A percentile compares a stretch with the other conserved stretches of the same genome.
Conservation (phyloP, 2,888 invertebrate genomes). For the Ypsolopha scabrella region DNA sequence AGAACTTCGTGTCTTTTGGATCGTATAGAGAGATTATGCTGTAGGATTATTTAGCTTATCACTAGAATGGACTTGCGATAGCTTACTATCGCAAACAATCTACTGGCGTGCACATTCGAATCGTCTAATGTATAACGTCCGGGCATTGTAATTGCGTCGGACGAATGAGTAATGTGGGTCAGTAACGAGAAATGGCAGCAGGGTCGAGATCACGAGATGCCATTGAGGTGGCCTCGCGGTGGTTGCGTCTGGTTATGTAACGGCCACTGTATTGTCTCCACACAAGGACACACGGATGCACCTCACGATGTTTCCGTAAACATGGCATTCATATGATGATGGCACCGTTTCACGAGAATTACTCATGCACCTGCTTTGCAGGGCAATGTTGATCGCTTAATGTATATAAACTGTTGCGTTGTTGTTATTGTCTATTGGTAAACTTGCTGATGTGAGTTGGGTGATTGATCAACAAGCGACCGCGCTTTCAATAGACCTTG, state of each 20-base stretch:
- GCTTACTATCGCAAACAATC: conserved; percentile 2
- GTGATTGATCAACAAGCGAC: too few relatives aligned
- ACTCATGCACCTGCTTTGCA: too few relatives aligned
- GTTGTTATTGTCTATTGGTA: too few relatives aligned
- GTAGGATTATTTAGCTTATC: too few relatives aligned
- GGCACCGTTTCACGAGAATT: too few relatives aligned
- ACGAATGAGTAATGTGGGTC: conserved; percentile 60
- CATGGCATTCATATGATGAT: conserved; percentile 1
- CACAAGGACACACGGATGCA: conserved; percentile 16
- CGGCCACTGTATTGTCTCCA: conserved; percentile 43
- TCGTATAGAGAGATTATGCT: too few relatives aligned
- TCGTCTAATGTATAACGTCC: not conserved
- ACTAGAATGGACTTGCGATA: not conserved
- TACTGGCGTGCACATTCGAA: conserved; percentile 4
- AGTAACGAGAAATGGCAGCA: conserved; percentile 59
- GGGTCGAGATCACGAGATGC: conserved; percentile 50
- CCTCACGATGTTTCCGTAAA: conserved; percentile 8
- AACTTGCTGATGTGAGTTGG: too few relatives aligned
- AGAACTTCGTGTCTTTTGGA: too few relatives aligned
- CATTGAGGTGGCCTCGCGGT: conserved; percentile 43
- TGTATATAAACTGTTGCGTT: too few relatives aligned
- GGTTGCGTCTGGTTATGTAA: conserved; percentile 45
- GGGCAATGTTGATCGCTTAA: too few relatives aligned
- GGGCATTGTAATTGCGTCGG: conserved; percentile 46
- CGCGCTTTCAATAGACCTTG: too few relatives aligned